These are phyloP conservation scores for Megalonaias nervosa DNA, from an alignment of 1,140 invertebrate genomes.

Conservation along the genomic window DNA sequence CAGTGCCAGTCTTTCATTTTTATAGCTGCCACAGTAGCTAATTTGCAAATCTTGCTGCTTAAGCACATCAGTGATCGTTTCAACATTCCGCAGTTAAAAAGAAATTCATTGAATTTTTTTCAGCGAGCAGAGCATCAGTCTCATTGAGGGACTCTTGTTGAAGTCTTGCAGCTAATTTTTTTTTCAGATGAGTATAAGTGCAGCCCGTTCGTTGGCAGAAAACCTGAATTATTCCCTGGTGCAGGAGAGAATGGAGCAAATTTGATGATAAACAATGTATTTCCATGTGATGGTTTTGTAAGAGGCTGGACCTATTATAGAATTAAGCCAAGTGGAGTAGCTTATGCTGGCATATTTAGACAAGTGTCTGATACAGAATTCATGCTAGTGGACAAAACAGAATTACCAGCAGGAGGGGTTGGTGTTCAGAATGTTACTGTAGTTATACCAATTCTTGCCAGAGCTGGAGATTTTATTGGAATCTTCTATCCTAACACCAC, in stretches of 20 bases:
- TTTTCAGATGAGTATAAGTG: too few species aligned
- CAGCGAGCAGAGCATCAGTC: too few species aligned
- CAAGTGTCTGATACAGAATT: slow-evolving; percentile 43
- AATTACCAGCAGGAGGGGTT: slow-evolving; percentile 41
- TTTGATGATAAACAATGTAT: slow-evolving; percentile 62
- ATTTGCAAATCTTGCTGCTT: too few species aligned
- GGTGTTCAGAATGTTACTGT: slow-evolving; percentile 36
- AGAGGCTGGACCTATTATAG: slow-evolving; percentile 55
- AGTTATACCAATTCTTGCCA: slow-evolving; percentile 43
- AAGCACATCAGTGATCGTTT: too few species aligned
- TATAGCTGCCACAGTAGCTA: too few species aligned
- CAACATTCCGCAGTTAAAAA: too few species aligned
- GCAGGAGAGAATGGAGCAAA: slow-evolving; percentile 27
- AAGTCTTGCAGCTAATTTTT: too few species aligned
- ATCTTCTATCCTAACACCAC: slow-evolving; percentile 54
- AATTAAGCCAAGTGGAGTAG: not conserved
- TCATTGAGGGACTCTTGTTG: too few species aligned
- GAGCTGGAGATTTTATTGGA: slow-evolving; percentile 58
- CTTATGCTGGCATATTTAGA: slow-evolving; percentile 52
- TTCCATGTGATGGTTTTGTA: slow-evolving; percentile 60
- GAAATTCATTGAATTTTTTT: too few species aligned
- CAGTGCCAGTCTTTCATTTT: too few species aligned
- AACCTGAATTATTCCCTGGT: too few species aligned
- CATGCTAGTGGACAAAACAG: slow-evolving; percentile 42
- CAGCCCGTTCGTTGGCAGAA: too few species aligned